phyloP scores from a whole-genome alignment of 2,888 invertebrate genomes.

The Drosophila conformis region DNA sequence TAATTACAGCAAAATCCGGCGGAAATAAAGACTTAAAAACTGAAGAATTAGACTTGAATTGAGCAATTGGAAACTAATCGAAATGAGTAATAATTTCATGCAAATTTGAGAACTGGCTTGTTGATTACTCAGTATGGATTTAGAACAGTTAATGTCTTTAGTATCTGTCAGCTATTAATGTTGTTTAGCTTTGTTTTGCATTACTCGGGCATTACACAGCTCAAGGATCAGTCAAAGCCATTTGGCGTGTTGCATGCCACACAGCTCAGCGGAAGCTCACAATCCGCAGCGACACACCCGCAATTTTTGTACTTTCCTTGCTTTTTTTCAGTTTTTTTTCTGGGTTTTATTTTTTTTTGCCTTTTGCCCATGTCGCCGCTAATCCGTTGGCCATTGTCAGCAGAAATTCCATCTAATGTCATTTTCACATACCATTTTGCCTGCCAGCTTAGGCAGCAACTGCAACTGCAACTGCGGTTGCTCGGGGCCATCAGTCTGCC shows the following conservation, averaged over 20 bases:
- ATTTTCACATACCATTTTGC: slow-evolving; percentile 55
- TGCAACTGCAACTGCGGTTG: slow-evolving; percentile 17
- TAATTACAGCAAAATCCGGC: not conserved
- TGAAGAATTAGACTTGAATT: not conserved
- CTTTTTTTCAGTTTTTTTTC: slow-evolving; percentile 13
- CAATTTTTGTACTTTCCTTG: slow-evolving; percentile 45
- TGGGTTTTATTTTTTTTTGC: slow-evolving; percentile 25
- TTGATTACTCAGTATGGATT: not conserved
- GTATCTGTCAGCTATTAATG: slow-evolving; percentile 18
- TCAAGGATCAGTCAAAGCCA: slow-evolving; percentile 67
- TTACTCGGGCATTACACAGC: slow-evolving; percentile 36
- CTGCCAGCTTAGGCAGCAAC: slow-evolving; percentile 38
- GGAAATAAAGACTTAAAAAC: no score
- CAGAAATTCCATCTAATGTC: slow-evolving; percentile 68
- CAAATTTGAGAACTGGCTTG: not conserved
- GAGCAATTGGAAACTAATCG: not conserved
- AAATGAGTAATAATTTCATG: not conserved
- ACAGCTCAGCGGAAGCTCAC: slow-evolving; percentile 45
- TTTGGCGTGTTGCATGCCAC: slow-evolving; percentile 45
- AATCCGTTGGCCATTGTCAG: slow-evolving; percentile 77
- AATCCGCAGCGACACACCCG: slow-evolving; percentile 30
- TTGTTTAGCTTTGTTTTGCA: slow-evolving; percentile 29
- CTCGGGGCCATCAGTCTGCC: slow-evolving; percentile 42
- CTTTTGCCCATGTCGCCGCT: slow-evolving; percentile 52
- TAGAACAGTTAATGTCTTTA: slow-evolving; percentile 47